phyloP scores from a whole-genome alignment of 1,140 invertebrate genomes.

The Danaus melanippus region DNA sequence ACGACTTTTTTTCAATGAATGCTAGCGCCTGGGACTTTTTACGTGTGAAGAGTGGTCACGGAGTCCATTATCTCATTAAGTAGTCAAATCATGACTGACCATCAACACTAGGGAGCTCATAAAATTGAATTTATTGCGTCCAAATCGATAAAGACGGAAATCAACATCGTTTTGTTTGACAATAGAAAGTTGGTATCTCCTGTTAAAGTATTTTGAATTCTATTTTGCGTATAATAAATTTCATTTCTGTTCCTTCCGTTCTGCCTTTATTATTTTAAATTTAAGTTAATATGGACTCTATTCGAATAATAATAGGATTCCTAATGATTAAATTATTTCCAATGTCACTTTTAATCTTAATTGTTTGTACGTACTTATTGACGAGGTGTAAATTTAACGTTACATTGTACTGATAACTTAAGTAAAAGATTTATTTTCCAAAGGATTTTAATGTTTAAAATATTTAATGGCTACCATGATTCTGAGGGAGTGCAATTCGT shows the following conservation, averaged over 20 bases:
- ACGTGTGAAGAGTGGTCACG: too few relatives aligned
- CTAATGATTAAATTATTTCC: neutral
- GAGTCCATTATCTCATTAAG: constrained; percentile 24
- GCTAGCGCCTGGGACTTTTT: too few relatives aligned
- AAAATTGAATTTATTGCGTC: constrained; percentile 61
- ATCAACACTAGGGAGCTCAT: constrained; percentile 34
- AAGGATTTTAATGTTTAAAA: too few relatives aligned
- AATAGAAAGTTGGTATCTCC: constrained; percentile 13
- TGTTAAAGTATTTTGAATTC: neutral
- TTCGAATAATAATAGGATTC: neutral
- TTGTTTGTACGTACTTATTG: constrained; percentile 9
- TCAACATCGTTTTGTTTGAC: constrained; percentile 25
- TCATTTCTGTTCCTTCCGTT: too few relatives aligned
- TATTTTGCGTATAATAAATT: too few relatives aligned
- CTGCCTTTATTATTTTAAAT: too few relatives aligned
- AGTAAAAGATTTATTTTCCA: neutral
- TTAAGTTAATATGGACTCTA: neutral
- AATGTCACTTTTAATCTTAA: too few relatives aligned
- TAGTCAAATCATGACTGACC: constrained; percentile 31
- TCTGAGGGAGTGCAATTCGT: too few relatives aligned
- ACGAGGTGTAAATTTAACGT: constrained; percentile 41
- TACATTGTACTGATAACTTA: constrained; percentile 14
- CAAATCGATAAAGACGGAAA: constrained; percentile 42
- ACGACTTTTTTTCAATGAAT: too few relatives aligned
- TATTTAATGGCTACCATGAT: too few relatives aligned